phyloP scores from a whole-genome alignment of 2,113 vertebrate genomes.

The Carlito syrichta region DNA sequence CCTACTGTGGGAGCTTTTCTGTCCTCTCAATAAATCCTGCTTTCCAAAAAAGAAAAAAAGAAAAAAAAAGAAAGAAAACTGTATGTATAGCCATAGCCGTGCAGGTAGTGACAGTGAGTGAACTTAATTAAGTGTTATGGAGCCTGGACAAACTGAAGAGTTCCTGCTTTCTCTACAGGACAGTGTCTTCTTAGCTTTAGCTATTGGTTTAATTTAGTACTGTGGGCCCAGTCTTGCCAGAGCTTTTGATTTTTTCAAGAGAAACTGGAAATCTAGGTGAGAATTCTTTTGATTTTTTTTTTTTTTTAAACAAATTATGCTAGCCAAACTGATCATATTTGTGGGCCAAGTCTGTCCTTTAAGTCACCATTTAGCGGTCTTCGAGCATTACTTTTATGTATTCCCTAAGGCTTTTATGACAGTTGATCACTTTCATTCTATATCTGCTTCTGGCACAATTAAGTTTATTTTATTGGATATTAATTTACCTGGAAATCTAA shows the following conservation, averaged over 20 bases:
- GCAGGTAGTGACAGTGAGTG: not conserved
- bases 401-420: not conserved
- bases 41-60: too few species aligned
- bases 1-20: too few species aligned
- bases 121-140: not conserved
- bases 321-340: not conserved
- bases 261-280: not conserved
- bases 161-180: not conserved
- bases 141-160: not conserved
- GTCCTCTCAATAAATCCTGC: too few species aligned
- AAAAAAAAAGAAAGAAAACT: too few species aligned
- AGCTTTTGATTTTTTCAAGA: constrained; percentile 2
- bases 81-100: too few species aligned
- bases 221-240: not conserved
- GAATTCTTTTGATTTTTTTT: not conserved
- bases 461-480: not conserved
- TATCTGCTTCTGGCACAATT: not conserved
- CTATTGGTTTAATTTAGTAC: not conserved
- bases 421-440: not conserved
- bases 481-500: not conserved
- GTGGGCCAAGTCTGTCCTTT: not conserved
- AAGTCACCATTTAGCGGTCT: not conserved
- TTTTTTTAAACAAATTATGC: not conserved
- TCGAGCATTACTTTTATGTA: not conserved
- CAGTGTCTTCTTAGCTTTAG: not conserved